Evolutionary conservation across 2,888 invertebrate genomes (phyloP), one percentile per base, ranked within the genome.

Genomic region (Polydrusus tereticollis): DNA sequence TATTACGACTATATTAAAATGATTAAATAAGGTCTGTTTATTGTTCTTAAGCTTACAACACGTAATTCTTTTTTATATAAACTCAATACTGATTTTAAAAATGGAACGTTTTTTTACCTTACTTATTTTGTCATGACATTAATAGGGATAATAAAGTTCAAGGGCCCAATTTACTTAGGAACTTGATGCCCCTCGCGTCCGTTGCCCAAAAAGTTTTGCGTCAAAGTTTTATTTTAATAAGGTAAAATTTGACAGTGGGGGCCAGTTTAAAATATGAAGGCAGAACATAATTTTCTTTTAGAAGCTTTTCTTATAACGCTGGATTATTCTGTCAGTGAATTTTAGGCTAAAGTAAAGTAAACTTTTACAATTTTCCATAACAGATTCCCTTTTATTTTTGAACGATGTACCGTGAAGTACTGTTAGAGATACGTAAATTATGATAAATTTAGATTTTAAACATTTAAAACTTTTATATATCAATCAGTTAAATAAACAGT

Each of bases 171-270:
- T 55, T 55, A 55, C 29, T 55, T 55, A 55, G 18, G 52, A 29
- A 55, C 29, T 55, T 29, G 29, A 5, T 5, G 52, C 52, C 29
- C 29, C 29, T 29, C 29, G 3, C 23, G 52, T 26, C 52, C 14
- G 52, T 55, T 26, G 33, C 21, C 20, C 7, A 47, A 47, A 63
- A 63, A 50, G 20, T 63, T 63, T 47, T 20, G 16, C 26, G 10
- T 33, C 47, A 33, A 26, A 69, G 62, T 69, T 63, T 69, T 58
- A 21, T 43, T 55, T 62, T 70, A 70, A 64, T 70, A 70, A 57
- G 63, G 57, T 70, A 33, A 64, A 58, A 60, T 70, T 64, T 63
- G 69, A 70, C 69, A 63, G 63, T 43, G 14, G 69, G 69, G 60
- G 45, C 20, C 64, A 47, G 38, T 60, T 60, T 68, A 60, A 68